These are phyloP conservation scores for Empis livida DNA, from an alignment of 2,888 invertebrate species.

Conservation along the genomic window DNA sequence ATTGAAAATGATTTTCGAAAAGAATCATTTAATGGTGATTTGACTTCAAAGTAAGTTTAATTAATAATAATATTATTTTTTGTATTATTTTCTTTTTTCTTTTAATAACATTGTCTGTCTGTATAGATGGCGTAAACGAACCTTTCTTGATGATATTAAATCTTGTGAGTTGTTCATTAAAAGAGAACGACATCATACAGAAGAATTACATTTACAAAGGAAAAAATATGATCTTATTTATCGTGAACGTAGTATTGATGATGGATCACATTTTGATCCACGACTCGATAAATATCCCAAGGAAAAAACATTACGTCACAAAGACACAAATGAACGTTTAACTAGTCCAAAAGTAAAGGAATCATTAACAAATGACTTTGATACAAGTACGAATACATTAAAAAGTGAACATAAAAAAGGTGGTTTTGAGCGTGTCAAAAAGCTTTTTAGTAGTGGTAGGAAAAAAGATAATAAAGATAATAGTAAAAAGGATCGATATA, in stretches of 20 bases:
- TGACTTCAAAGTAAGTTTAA: conserved; percentile 31
- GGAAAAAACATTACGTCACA: conserved; percentile 30
- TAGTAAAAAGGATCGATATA: conserved; percentile 26
- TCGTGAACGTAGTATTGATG: conserved; percentile 48
- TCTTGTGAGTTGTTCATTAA: conserved; percentile 56
- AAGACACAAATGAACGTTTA: conserved; percentile 15
- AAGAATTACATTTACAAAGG: conserved; percentile 39
- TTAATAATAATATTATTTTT: conserved; percentile 14
- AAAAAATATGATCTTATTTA: conserved; percentile 42
- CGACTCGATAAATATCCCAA: conserved; percentile 45
- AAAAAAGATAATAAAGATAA: conserved; percentile 22
- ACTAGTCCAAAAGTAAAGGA: neutral
- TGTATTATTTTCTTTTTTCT: conserved; percentile 9
- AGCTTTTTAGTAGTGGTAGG: conserved; percentile 54
- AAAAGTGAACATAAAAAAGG: conserved; percentile 32
- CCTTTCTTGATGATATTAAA: conserved; percentile 52
- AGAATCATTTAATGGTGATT: conserved; percentile 48
- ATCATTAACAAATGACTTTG: too few species aligned
- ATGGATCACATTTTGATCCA: conserved; percentile 52
- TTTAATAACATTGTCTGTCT: too few species aligned
- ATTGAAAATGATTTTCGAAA: conserved; percentile 69
- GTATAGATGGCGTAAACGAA: conserved; percentile 34
- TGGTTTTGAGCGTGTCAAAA: conserved; percentile 63
- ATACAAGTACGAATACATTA: neutral
- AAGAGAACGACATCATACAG: conserved; percentile 61